A percentile compares a stretch with the other conserved stretches of the same genome.
phyloP scores from a whole-genome alignment of 1,140 invertebrate genomes.

The Scaptomyza graminum region DNA sequence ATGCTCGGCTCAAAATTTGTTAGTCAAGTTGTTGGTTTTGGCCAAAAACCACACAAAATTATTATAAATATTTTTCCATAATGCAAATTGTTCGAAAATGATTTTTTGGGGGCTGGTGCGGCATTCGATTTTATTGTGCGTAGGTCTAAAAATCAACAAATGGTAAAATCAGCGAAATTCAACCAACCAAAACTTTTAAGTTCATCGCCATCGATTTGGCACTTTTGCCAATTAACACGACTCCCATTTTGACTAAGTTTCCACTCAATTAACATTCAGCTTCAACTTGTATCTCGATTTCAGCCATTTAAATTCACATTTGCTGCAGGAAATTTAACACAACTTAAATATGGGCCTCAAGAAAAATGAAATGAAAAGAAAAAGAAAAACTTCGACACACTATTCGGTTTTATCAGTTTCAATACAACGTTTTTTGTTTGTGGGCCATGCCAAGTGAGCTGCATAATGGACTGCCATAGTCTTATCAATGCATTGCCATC shows the following conservation, averaged over 20 bases:
- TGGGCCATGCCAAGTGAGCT: conserved; percentile 64
- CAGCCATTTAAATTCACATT: not conserved
- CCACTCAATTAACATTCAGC: conserved; percentile 36
- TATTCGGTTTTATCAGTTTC: conserved; percentile 43
- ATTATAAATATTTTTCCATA: conserved; percentile 22
- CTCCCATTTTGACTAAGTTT: conserved; percentile 3
- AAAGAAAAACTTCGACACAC: conserved; percentile 22
- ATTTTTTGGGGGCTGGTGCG: conserved; percentile 1
- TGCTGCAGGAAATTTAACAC: not conserved
- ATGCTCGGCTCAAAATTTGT: not conserved
- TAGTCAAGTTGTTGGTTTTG: conserved; percentile 1
- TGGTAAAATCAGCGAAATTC: conserved; percentile 40
- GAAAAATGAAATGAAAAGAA: conserved; percentile 1
- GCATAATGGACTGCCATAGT: conserved; percentile 69
- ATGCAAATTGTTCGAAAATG: conserved; percentile 29
- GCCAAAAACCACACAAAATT: conserved; percentile 6
- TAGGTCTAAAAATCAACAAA: conserved; percentile 21
- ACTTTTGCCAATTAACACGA: conserved; percentile 13
- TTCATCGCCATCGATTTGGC: conserved; percentile 36
- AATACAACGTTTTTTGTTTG: conserved; percentile 39
- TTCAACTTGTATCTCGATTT: not conserved
- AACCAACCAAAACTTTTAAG: conserved; percentile 31
- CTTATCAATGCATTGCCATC: conserved; percentile 68
- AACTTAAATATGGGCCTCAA: conserved; percentile 8
- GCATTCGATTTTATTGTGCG: conserved; percentile 26